Percentiles rank a stretch among this genome's conserved stretches.
Conservation (phyloP, 2,888 invertebrate species). For the Pristionchus maxplancki region DNA sequence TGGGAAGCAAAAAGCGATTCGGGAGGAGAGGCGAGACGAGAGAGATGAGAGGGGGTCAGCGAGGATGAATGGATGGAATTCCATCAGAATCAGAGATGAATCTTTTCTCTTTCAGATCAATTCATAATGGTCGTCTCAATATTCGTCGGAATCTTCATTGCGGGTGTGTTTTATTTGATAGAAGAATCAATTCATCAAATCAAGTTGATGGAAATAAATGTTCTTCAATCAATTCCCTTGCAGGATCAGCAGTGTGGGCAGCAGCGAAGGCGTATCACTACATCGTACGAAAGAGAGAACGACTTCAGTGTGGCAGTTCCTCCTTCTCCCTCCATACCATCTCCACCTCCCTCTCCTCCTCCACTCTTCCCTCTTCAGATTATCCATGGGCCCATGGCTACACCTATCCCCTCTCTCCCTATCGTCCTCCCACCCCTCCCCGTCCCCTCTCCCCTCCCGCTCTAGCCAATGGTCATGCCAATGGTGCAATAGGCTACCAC, state of each 20-base stretch:
- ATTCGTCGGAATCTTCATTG: constrained; percentile 63
- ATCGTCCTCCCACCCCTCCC: constrained; percentile 35
- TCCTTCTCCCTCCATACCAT: constrained; percentile 12
- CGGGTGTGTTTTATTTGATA: constrained; percentile 10
- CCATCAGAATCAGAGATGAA: not conserved
- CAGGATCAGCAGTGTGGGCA: constrained; percentile 67
- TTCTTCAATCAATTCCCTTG: constrained; percentile 13
- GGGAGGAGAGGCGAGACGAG: not conserved
- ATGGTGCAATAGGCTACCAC: not conserved
- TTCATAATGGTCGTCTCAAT: constrained; percentile 67
- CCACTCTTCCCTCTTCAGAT: constrained; percentile 32
- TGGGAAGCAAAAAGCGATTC: not conserved
- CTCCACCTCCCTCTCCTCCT: constrained; percentile 24
- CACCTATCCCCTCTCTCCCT: constrained; percentile 5
- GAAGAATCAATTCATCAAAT: not conserved
- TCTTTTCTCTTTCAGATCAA: constrained; percentile 62
- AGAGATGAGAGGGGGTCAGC: not conserved
- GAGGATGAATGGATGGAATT: not conserved
- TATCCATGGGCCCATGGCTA: constrained; percentile 47
- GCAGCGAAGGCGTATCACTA: constrained; percentile 68
- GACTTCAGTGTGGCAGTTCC: constrained; percentile 17
- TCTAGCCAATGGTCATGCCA: not conserved
- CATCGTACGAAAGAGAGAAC: constrained; percentile 58
- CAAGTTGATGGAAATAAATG: too few relatives aligned
- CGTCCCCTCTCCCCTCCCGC: not conserved